Evolutionary conservation across 2,797 vertebrate species (phyloP).

Genomic region (Dipus sagitta): DNA sequence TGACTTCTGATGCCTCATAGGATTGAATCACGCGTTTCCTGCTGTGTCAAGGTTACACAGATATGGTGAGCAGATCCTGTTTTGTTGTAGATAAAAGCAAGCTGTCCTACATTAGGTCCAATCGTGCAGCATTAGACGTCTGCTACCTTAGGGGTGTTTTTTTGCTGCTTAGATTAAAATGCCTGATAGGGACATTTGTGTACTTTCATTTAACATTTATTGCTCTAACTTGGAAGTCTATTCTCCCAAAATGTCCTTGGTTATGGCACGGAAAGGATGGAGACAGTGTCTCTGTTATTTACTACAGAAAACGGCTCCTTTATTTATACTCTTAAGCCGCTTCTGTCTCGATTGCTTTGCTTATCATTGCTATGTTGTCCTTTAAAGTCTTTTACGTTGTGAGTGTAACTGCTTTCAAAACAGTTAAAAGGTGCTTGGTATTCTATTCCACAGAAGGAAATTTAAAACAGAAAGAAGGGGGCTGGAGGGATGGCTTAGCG

Average conservation of each 20-base stretch:
- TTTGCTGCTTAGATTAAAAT: constrained; percentile 65
- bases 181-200: constrained; percentile 39
- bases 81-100: constrained; percentile 57
- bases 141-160: constrained; percentile 34
- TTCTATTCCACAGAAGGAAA: constrained; percentile 35
- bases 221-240: constrained; percentile 20
- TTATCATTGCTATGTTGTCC: constrained; percentile 23
- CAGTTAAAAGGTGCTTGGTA: constrained; percentile 44
- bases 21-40: constrained; percentile 56
- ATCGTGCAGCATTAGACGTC: constrained; percentile 5
- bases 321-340: constrained; percentile 14
- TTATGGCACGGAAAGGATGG: neutral
- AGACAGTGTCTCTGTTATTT: neutral
- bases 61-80: constrained; percentile 60
- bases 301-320: constrained; percentile 29
- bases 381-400: constrained; percentile 25
- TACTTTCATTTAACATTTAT: constrained; percentile 64
- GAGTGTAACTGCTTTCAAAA: constrained; percentile 11
- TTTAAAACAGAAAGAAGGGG: constrained; percentile 6
- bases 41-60: constrained; percentile 42
- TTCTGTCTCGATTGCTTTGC: constrained; percentile 32
- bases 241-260: constrained; percentile 34
- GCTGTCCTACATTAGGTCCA: neutral
- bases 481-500: too few relatives aligned
- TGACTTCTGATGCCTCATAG: neutral